Percentiles rank a stretch among this genome's conserved stretches.
These are phyloP conservation scores for Apis cerana DNA, from an alignment of 1,140 invertebrate species.

Conservation along the genomic window DNA sequence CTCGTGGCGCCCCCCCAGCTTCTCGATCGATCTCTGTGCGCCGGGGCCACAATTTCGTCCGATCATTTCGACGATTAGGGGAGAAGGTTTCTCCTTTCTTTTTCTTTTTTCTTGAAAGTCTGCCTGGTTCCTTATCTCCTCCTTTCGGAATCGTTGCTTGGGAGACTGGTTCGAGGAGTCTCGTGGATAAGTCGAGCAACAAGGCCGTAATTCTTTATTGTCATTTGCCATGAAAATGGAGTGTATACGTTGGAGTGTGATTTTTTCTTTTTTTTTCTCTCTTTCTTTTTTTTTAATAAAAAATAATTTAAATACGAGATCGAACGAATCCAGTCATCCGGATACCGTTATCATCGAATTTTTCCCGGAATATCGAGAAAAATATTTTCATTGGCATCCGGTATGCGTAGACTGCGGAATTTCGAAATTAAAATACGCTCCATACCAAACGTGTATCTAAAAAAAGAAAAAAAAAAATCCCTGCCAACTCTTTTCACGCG, in stretches of 20 bases:
- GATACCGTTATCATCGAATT: conserved; percentile 39
- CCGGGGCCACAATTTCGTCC: conserved; percentile 48
- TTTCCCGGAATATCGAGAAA: conserved; percentile 46
- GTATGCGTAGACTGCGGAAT: not conserved
- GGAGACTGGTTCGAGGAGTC: too few relatives aligned
- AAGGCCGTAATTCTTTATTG: too few relatives aligned
- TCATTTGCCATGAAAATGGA: too few relatives aligned
- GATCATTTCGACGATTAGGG: conserved; percentile 33
- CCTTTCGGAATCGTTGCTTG: too few relatives aligned
- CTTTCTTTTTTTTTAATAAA: too few relatives aligned
- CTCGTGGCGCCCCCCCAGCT: conserved; percentile 27
- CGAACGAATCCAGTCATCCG: conserved; percentile 14
- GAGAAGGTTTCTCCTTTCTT: conserved; percentile 2
- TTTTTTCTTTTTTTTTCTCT: too few relatives aligned
- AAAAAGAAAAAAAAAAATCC: not conserved
- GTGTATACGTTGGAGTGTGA: too few relatives aligned
- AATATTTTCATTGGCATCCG: conserved; percentile 13
- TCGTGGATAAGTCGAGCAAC: too few relatives aligned
- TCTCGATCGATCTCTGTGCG: conserved; percentile 32
- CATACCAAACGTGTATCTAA: not conserved
- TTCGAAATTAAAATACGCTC: conserved; percentile 40
- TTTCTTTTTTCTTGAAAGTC: not conserved
- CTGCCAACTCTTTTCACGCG: too few relatives aligned
- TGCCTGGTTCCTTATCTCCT: not conserved
- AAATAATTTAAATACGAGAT: not conserved